Evolutionary conservation across 2,888 invertebrate species (phyloP), one percentile per base, ranked within the genome.

Genomic region (Plagodis pulveraria): DNA sequence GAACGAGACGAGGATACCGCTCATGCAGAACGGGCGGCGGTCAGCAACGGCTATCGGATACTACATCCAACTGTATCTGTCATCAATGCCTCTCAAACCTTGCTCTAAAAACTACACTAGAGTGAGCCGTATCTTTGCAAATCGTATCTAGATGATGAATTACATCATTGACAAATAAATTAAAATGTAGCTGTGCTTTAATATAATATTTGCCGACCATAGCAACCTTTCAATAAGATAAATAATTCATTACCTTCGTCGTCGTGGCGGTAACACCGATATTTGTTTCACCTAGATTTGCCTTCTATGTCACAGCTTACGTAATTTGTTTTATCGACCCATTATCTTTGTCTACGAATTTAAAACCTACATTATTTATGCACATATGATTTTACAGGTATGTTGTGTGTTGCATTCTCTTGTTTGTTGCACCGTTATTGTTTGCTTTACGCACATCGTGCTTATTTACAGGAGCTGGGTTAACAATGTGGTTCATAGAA

Each of bases 1-100:
- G 88, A 83, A 73, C 78, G 65, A 81, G 77, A 69, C 86, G 82
- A 86, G 84, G 88, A 82, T 84, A 75, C 69, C 80, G 71, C 68
- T 86, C 84, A 85, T 81, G 89, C 89, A 81, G 79, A 85, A 88
- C 89, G 77, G 65, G 65, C 66, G 70, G 65, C 58, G 65, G 52
- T 56, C 69, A 69, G 60, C 69, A 59, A 55, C 68, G 64, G 64
- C 60, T 65, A 54, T 56, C 50, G 35, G 55, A 54, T 52, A 62
- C 59, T 57, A 67, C 57, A 58, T 60, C 55, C 53, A 63, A 66
- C 65, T 69, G 62, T 67, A 62, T 62, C 63, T 57, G 52, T 62
- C 56, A 56, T 69, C 67, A 69, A 32, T 22, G 64, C 63, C 58
- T 63, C 62, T 65, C 56, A 62, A 50, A 47, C 44, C 42, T 48